Percentiles rank a stretch among this genome's conserved stretches.
Evolutionary conservation across 2,113 vertebrate species (phyloP).

Genomic region (Ptilonorhynchus violaceus): DNA sequence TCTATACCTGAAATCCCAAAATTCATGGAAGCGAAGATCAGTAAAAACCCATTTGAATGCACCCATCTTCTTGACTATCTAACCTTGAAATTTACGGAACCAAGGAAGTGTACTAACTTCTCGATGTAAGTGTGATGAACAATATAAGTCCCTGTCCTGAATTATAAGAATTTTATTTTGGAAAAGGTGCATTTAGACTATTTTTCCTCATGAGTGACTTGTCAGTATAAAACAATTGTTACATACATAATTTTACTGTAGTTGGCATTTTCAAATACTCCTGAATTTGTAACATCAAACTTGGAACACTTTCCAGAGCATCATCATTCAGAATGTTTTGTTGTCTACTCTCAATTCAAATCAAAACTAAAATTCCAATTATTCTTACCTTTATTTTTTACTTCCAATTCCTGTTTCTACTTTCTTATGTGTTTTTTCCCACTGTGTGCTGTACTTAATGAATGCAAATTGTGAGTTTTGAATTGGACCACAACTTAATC

Average conservation of each 20-base stretch:
- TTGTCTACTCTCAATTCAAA: not conserved
- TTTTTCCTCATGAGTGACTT: conserved; percentile 29
- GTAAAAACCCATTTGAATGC: not conserved
- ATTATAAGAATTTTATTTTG: not conserved
- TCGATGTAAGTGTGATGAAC: not conserved
- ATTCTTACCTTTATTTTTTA: not conserved
- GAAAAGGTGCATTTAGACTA: not conserved
- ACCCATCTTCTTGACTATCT: not conserved
- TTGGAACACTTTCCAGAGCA: not conserved
- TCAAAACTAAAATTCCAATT: not conserved
- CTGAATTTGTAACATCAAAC: not conserved
- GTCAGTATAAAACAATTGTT: not conserved
- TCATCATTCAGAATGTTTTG: not conserved
- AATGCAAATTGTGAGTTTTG: not conserved
- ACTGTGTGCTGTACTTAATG: not conserved
- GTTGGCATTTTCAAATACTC: not conserved
- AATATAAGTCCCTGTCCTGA: not conserved
- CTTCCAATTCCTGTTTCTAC: not conserved
- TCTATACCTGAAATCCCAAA: not conserved
- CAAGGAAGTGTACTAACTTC: not conserved
- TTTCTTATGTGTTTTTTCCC: not conserved
- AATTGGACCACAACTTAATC: not conserved
- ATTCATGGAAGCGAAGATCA: not conserved
- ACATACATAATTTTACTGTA: not conserved
- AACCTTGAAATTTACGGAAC: not conserved